Percentiles rank a stretch among this genome's conserved stretches.
Conservation (phyloP, 1,140 invertebrate species). For the Maconellicoccus hirsutus region DNA sequence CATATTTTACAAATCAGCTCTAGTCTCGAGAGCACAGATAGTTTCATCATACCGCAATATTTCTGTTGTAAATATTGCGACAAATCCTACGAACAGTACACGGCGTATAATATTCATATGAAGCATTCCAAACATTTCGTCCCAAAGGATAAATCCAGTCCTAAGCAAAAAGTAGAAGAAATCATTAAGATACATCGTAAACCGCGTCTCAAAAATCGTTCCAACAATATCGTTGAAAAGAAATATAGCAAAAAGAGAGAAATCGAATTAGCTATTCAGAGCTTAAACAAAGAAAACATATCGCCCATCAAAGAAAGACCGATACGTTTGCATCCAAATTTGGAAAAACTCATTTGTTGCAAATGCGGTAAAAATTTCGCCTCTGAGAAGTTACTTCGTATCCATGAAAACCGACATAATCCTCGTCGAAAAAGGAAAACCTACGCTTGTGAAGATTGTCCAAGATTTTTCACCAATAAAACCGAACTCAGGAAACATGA, state of each 20-base stretch:
- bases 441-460: background rate
- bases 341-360: background rate
- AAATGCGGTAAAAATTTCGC: background rate
- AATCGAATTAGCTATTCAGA: background rate
- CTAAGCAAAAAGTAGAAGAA: background rate
- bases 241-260: background rate
- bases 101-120: constrained; percentile 3
- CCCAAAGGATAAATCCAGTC: background rate
- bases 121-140: background rate
- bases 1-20: constrained; percentile 29
- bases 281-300: background rate
- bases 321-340: background rate
- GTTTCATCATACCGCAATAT: constrained; percentile 40
- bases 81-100: constrained; percentile 30
- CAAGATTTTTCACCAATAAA: background rate
- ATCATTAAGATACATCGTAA: background rate
- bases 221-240: background rate
- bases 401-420: background rate
- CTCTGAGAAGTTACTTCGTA: background rate
- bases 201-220: background rate
- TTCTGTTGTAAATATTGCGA: constrained; percentile 37
- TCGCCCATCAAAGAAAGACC: background rate
- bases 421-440: background rate
- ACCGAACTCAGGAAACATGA: background rate
- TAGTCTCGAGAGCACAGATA: constrained; percentile 30